Base-by-base conservation (phyloP, 2,888 invertebrate species). In the Torymus texanus region DNA sequence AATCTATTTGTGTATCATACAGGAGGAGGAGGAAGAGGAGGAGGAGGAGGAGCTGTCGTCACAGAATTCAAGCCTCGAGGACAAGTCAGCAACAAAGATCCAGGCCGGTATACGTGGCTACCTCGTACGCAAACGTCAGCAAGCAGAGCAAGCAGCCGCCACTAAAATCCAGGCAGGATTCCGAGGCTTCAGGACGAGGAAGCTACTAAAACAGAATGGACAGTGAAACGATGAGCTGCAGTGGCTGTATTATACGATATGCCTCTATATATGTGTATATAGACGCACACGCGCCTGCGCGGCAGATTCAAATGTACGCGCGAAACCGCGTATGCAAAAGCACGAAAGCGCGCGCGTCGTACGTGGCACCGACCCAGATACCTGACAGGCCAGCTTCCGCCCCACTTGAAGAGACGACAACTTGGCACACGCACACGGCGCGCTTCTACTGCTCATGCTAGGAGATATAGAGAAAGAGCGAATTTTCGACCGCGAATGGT, bases 71-170 rank as follows among this genome's bases (percentile, higher is more conserved):
- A 41, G 41, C 41, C 5, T 87, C 29, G 88, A 87, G 78, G 89
- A 88, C 56, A 86, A 85, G 72, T 88, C 89, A 8, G 94, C 94
- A 55, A 93, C 93, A 2, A 92, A 92, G 84, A 94, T 94, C 83
- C 94, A 94, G 90, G 93, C 94, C 5, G 93, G 94, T 67, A 93
- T 94, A 65, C 91, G 94, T 80, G 94, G 94, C 2, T 94, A 93
- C 87, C 91, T 94, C 85, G 93, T 93, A 56, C 91, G 94, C 66
- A 91, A 92, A 84, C 88, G 91, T 73, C 91, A 92, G 78, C 91
- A 91, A 83, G 84, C 83, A 8, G 89, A 88, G 5, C 85, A 86
- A 29, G 86, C 85, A 4, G 90, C 90, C 0, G 90, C 90, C 0
- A 88, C 88, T 61, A 88, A 86, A 75, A 90, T 90, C 58, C 90